Evolutionary conservation across 1,140 invertebrate genomes (phyloP), one percentile per base, ranked within the genome.

Genomic region (Carposina sasakii): DNA sequence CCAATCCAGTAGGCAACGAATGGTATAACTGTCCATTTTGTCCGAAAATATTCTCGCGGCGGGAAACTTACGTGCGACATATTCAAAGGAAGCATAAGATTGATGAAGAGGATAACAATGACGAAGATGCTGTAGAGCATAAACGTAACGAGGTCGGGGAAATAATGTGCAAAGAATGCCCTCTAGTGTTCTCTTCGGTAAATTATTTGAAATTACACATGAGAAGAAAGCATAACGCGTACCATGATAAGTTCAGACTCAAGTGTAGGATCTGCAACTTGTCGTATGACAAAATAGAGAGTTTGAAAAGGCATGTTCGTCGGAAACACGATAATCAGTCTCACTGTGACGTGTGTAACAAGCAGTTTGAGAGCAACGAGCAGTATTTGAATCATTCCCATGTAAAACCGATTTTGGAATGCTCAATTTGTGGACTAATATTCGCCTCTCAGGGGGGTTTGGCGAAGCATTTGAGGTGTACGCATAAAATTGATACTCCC

Each of bases 201-300:
- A 78, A 67, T 48, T 81, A 60, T 22, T 48, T 83, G 19, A 79
- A 79, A 46, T 21, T 81, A 5, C 79, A 83, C 30, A 83, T 83
- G 79, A 75, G 79, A 51, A 57, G 79, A 30, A 83, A 79, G 28
- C 79, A 83, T 42, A 81, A 83, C 37, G 77, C 72, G 19, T 56
- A 81, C 22, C 69, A 62, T 45, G 79, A 81, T 17, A 54, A 79
- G 44, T 83, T 81, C 31, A 57, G 72, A 44, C 45, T 81, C 5
- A 83, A 81, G 49, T 83, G 79, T 53, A 68, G 63, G 37, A 67
- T 83, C 31, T 83, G 79, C 44, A 72, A 78, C 54, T 54, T 83
- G 36, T 83, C 79, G 0, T 83, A 83, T 26, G 69, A 79, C 44
- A 83, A 76, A 55, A 67, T 78, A 13, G 79, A 83, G 42, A 83